Evolutionary conservation across 2,888 invertebrate species (phyloP), one percentile per base, ranked within the genome.

Genomic region (Trypoxylon attenuatum): DNA sequence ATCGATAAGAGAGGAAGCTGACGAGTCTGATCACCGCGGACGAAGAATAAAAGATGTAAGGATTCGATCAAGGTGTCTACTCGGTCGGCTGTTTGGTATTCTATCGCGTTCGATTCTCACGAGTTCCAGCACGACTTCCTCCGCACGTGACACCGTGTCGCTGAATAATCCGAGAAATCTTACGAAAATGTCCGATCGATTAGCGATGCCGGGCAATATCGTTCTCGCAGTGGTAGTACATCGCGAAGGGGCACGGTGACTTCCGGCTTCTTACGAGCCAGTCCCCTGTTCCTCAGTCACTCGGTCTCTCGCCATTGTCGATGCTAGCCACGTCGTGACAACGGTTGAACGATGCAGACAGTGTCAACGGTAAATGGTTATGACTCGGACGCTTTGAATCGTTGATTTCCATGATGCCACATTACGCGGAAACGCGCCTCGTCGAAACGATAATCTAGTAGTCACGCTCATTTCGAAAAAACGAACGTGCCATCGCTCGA

Each of bases 311-410:
- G 46, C 54, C 63, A 79, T 81, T 78, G 67, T 57, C 72, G 69
- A 82, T 82, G 79, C 82, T 57, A 50, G 66, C 61, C 71, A 72
- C 74, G 79, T 70, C 56, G 71, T 69, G 66, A 71, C 65, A 73
- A 77, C 72, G 71, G 70, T 73, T 78, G 79, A 77, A 73, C 78
- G 77, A 84, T 82, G 80, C 81, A 82, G 80, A 81, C 81, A 58
- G 77, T 78, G 82, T 78, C 74, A 81, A 80, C 83, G 76, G 81
- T 83, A 81, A 82, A 83, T 79, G 80, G 77, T 82, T 84, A 83
- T 83, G 81, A 84, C 80, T 75, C 67, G 76, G 61, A 72, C 74
- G 74, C 71, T 72, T 76, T 78, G 84, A 82, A 84, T 84, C 80
- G 77, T 68, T 80, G 76, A 84, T 84, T 81, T 77, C 74, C 73